Conservation (phyloP, 2,113 vertebrate species). For the Eidolon helvum region DNA sequence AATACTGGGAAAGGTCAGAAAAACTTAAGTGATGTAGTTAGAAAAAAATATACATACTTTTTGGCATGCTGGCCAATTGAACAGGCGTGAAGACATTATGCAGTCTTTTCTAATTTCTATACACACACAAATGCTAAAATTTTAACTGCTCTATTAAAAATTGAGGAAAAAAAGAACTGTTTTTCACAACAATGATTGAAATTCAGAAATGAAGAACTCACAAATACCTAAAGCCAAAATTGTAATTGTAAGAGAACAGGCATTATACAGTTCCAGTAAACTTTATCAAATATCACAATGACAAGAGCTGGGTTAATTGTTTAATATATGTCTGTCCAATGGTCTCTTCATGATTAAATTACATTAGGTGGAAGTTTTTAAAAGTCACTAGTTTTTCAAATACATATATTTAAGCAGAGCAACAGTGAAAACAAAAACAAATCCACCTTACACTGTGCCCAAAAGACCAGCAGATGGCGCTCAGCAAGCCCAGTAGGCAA, state of each 20-base stretch:
- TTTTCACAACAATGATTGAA: not conserved
- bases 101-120: not conserved
- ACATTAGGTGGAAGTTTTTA: not conserved
- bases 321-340: not conserved
- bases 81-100: not conserved
- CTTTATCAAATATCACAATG: not conserved
- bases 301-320: not conserved
- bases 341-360: not conserved
- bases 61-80: not conserved
- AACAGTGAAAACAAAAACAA: not conserved
- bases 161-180: not conserved
- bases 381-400: not conserved
- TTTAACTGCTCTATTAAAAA: not conserved
- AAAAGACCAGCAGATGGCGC: conserved; percentile 61
- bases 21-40: not conserved
- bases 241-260: conserved; percentile 5
- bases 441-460: not conserved
- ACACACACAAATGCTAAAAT: not conserved
- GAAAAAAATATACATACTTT: not conserved
- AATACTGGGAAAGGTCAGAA: not conserved
- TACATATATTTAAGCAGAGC: not conserved
- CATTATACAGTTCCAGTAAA: not conserved
- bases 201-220: conserved; percentile 25
- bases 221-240: not conserved
- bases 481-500: not conserved